These are phyloP conservation scores for Mixornis gularis DNA, from an alignment of 2,113 vertebrate genomes.

Conservation along the genomic window DNA sequence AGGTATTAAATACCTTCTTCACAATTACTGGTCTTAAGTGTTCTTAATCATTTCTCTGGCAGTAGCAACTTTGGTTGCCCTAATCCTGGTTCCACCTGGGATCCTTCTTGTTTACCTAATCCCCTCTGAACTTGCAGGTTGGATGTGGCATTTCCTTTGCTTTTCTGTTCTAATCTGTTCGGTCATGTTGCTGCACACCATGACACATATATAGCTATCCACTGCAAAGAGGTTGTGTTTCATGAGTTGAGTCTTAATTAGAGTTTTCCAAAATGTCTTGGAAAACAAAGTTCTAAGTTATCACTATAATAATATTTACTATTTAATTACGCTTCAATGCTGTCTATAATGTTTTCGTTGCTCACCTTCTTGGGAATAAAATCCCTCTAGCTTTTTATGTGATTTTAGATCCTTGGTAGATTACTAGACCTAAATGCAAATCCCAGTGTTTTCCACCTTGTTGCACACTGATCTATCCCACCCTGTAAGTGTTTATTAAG, in stretches of 20 bases:
- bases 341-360: neutral
- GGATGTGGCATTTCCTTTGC: neutral
- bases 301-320: neutral
- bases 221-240: neutral
- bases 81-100: conserved; percentile 6
- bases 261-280: neutral
- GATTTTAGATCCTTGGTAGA: neutral
- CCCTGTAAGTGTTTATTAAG: neutral
- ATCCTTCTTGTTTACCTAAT: conserved; percentile 19
- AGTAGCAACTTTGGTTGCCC: neutral
- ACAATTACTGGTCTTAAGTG: conserved; percentile 1
- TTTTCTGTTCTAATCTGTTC: conserved; percentile 26
- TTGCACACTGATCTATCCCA: neutral
- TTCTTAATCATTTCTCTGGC: neutral
- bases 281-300: conserved; percentile 1
- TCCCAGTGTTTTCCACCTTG: neutral
- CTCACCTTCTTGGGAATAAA: neutral
- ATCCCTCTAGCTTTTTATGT: neutral
- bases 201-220: neutral
- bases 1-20: neutral
- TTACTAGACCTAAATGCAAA: neutral
- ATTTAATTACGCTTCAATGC: neutral
- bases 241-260: neutral
- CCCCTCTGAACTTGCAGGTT: neutral
- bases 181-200: conserved; percentile 12